Evolutionary conservation across 2,113 vertebrate species (phyloP).

Genomic region (Ascaphus truei): DNA sequence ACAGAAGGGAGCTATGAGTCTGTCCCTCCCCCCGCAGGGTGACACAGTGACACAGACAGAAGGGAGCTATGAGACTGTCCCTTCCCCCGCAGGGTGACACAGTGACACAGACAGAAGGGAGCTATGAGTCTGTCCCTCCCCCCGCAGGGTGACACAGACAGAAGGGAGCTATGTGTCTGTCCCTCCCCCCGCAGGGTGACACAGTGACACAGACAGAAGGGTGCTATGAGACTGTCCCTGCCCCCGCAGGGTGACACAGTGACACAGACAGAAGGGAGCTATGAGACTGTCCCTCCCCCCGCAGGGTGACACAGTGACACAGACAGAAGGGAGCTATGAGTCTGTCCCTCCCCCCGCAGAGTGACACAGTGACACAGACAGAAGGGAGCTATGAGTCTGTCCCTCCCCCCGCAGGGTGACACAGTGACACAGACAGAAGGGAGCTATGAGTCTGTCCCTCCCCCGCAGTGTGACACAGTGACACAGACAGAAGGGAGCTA

Average conservation of each 20-base stretch:
- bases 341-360: neutral
- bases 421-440: too few relatives aligned
- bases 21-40: neutral
- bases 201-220: neutral
- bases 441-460: too few relatives aligned
- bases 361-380: neutral
- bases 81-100: neutral
- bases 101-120: neutral
- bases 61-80: too few relatives aligned
- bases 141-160: slow-evolving; percentile 2
- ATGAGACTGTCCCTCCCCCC: neutral
- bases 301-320: slow-evolving; percentile 2
- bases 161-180: too few relatives aligned
- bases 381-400: too few relatives aligned
- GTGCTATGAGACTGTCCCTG: neutral
- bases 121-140: neutral
- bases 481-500: too few relatives aligned
- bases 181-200: neutral
- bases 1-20: too few relatives aligned
- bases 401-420: neutral
- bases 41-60: slow-evolving; percentile 15
- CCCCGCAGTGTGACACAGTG: neutral
- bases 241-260: neutral
- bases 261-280: too few relatives aligned
- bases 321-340: too few relatives aligned